Base-by-base conservation (phyloP, 1,140 invertebrate species). In the Euglossa dilemma region DNA sequence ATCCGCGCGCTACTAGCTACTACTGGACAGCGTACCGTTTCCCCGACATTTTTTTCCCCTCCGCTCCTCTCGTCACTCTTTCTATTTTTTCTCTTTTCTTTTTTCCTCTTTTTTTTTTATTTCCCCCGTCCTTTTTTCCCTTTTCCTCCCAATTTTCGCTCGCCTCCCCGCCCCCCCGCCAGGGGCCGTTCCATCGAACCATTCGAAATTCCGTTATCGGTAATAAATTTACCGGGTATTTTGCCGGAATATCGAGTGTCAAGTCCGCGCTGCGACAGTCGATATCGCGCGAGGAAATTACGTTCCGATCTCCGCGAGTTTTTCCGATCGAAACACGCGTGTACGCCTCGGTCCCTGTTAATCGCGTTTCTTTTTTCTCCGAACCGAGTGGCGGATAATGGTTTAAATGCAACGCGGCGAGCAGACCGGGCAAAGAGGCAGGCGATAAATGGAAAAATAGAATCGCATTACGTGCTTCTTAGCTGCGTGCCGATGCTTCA, bases 181-280 rank as follows among this genome's bases (percentile, higher is more conserved):
- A 2, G 63, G 43, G 43, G 8, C 36, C 9, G n/a, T 23, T 64
- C 57, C 74, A 64, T 69, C 63, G n/a, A 69, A 56, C 76, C 20
- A 23, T 23, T 36, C 54, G 18, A 71, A 61, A 80, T 43, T 80
- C 69, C 14, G 69, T 80, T 80, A 80, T 61, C 43, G 50, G 64
- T 69, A 63, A 61, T 52, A 47, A 72, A 80, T 61, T 72, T 72
- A 72, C 20, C 56, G 8, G 45, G 18, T 45, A 71, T 63, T 80
- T 50, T 36, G 20, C 12, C 56, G 25, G 43, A 80, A 80, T 72
- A 80, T 80, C 78, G 78, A 72, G 45, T 72, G 52, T 69, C 64
- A 78, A 69, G 50, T 69, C 54, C 45, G 16, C 47, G 57, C 43
- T 47, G n/a, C 77, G 57, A 80, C 78, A 72, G 43, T 72, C 78